Evolutionary conservation across 2,888 invertebrate species (phyloP), one percentile per base, ranked within the genome.

Genomic region (Cyclophora punctaria): DNA sequence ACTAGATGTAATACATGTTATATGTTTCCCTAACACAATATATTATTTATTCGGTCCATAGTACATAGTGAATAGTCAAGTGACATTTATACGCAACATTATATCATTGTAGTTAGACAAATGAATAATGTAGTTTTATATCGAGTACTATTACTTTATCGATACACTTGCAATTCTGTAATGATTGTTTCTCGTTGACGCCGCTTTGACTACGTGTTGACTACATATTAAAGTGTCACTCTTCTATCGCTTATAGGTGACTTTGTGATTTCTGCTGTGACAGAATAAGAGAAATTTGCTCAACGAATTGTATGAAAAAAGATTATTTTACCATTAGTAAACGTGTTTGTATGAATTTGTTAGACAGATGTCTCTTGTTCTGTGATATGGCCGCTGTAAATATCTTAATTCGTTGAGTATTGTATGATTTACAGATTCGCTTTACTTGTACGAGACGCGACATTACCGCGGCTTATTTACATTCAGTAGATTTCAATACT

Each of bases 171-270:
- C 71, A 66, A 73, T 70, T 75, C 74, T 73, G 69, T 67, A 68
- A 74, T 69, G 71, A 69, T 74, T 65, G 75, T 76, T 67, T 73
- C 60, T 77, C 73, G 20, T 75, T 64, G 74, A 77, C 76, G 69
- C 78, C 65, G 83, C 83, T 85, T 84, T 66, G 67, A 78, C 78
- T 37, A 69, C 75, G 79, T 81, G 79, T 83, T 79, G 64, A 75
- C 75, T 71, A 68, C 71, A 62, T 45, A 62, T 45, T 62, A 67
- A 69, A 69, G 71, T 63, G 76, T 80, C 80, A 80, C 78, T 76
- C 62, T 77, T 75, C 70, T 82, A 76, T 79, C 71, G 84, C 84
- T 85, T 85, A 51, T 80, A 82, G 78, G 78, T 78, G 82, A 83
- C 78, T 71, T 64, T 37, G 78, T 78, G 82, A 83, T 78, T 71